Conservation (phyloP, 2,113 vertebrate species). For the Anguilla rostrata region DNA sequence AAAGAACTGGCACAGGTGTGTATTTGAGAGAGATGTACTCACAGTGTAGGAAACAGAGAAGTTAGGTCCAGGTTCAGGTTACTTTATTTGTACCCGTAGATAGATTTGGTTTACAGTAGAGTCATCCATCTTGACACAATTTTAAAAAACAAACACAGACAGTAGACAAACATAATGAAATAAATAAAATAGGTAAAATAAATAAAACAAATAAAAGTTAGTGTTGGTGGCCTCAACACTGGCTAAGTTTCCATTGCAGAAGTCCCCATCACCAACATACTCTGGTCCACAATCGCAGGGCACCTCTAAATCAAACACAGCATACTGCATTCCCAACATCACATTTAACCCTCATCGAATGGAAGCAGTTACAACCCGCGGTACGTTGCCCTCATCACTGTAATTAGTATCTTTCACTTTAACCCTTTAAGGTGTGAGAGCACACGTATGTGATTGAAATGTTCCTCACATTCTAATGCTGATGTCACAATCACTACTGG, state of each 20-base stretch:
- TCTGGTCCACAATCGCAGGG: conserved; percentile 74
- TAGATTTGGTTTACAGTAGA: no score
- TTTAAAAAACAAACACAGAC: no score
- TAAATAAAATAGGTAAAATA: no score
- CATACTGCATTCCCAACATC: background rate
- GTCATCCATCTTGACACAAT: no score
- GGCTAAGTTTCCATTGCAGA: conserved; percentile 84
- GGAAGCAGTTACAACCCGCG: background rate
- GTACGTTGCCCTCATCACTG: background rate
- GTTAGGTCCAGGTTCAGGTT: background rate
- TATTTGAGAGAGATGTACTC: conserved; percentile 38
- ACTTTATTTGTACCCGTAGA: no score
- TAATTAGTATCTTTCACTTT: no score
- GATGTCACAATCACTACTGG: no score
- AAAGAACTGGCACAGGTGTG: background rate
- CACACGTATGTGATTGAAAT: no score
- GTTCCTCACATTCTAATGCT: no score
- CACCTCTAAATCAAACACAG: conserved; percentile 71
- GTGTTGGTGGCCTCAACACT: conserved; percentile 74
- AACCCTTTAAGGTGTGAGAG: no score
- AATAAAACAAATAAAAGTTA: conserved; percentile 36
- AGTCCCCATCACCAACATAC: conserved; percentile 82
- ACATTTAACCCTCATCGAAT: background rate
- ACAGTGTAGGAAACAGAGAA: conserved; percentile 89
- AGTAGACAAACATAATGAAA: no score